These are phyloP conservation scores for Tokudaia tokunoshimensis DNA, from an alignment of 2,797 vertebrate genomes.

Conservation along the genomic window DNA sequence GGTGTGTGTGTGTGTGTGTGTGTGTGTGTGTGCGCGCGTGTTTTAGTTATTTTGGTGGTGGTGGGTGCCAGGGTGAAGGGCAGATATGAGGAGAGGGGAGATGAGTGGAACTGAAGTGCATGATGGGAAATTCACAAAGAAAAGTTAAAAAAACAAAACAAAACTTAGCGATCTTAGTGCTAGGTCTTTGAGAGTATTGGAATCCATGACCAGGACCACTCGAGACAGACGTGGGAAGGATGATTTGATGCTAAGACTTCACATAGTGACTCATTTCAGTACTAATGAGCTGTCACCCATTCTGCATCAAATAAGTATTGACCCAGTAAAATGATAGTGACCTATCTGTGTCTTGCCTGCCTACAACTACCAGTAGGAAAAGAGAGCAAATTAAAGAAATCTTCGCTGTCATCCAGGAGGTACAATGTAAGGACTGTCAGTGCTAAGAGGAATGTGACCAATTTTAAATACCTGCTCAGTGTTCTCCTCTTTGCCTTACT, in stretches of 20 bases:
- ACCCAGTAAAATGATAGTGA: neutral
- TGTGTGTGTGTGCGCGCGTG: neutral
- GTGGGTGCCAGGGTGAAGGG: neutral
- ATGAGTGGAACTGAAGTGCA: neutral
- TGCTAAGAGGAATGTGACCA: neutral
- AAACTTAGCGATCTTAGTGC: neutral
- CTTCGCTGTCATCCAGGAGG: neutral
- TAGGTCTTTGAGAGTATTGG: neutral
- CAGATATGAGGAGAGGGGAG: neutral
- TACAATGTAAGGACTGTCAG: neutral
- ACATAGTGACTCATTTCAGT: neutral
- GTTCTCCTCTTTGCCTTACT: slow-evolving; percentile 7
- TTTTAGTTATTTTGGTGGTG: neutral
- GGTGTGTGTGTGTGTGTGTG: neutral
- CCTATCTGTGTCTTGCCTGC: neutral
- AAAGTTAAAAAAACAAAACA: neutral
- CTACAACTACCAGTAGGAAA: neutral
- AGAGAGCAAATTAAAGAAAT: slow-evolving; percentile 47
- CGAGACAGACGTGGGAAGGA: neutral
- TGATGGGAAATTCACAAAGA: neutral
- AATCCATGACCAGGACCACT: neutral
- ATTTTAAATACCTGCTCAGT: neutral
- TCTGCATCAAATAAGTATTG: slow-evolving; percentile 12
- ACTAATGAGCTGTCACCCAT: neutral
- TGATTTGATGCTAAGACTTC: neutral